Base-by-base conservation (phyloP, 1,140 invertebrate species). In the Scylla paramamosain region DNA sequence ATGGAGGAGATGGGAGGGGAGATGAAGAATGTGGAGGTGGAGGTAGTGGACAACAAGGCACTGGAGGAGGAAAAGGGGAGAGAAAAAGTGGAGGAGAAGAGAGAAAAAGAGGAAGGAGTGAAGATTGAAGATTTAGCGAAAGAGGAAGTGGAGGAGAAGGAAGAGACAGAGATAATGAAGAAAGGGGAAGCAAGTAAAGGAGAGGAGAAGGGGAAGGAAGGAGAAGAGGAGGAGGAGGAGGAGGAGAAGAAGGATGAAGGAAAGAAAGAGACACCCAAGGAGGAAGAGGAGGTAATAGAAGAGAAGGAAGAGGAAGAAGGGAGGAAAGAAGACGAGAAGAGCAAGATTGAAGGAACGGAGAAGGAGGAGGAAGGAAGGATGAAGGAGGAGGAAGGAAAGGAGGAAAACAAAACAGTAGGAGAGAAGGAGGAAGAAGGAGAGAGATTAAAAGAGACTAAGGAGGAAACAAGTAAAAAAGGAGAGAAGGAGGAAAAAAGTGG, bases 221-320 rank as follows among this genome's bases (percentile, higher is more conserved):
- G 94, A 93, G 91, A 46, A 39, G 88, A 31, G 45, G 95, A 95
- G n/a, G 77, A 82, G 91, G 46, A 92, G 32, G 86, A 95, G n/a
- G 84, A 84, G 86, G 91, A 95, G 89, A 97, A 59, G n/a, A 96
- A 97, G 32, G 97, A 97, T 96, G 97, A 96, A 28, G 32, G 88
- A 7, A n/a, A 31, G 28, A 77, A 95, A 12, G 88, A 67, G 20
- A 67, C 52, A 45, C 45, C 48, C 82, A n/a, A 39, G 32, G n/a
- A 46, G 84, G 32, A 89, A 48, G 87, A 83, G 59, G 39, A 95
- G 95, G 84, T 94, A 84, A 52, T 77, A n/a, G 31, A 91, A 91
- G n/a, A 87, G 84, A 87, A 89, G 45, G 97, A 97, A 39, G 96
- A 97, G 97, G 28, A 96, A 97, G 29, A 97, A 97, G 96, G 97